Conservation (phyloP, 1,140 invertebrate species). For the Ganaspis sp. region DNA sequence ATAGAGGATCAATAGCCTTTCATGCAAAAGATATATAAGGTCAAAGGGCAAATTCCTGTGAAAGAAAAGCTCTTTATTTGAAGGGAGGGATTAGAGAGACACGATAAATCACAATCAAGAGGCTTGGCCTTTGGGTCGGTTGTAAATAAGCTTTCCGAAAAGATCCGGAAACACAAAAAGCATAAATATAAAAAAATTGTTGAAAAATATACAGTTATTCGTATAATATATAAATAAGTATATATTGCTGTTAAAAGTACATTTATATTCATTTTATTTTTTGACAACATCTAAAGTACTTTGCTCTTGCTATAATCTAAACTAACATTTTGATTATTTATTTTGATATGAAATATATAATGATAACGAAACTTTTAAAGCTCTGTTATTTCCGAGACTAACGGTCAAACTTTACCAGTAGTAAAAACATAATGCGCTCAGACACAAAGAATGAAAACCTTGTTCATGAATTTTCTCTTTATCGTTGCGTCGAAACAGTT, state of each 20-base stretch:
- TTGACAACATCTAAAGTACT: too few species aligned
- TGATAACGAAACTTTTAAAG: not conserved
- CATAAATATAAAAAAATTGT: not conserved
- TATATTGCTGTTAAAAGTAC: too few species aligned
- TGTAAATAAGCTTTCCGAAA: not conserved
- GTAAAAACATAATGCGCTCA: not conserved
- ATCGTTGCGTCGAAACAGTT: not conserved
- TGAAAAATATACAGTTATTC: not conserved
- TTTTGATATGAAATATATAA: not conserved
- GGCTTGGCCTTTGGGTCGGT: not conserved
- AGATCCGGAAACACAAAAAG: not conserved
- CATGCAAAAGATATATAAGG: not conserved
- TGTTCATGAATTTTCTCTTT: not conserved
- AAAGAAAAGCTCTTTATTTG: slow-evolving; percentile 15
- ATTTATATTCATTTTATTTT: too few species aligned
- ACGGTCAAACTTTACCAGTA: not conserved
- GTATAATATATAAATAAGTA: not conserved
- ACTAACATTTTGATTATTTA: too few species aligned
- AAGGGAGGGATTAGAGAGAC: not conserved
- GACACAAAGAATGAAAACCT: not conserved
- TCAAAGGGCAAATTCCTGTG: not conserved
- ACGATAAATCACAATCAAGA: slow-evolving; percentile 24
- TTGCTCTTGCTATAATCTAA: too few species aligned
- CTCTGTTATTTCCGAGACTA: not conserved
- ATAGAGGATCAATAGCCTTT: not conserved